phyloP scores from a whole-genome alignment of 1,140 invertebrate species.

The Aradophagus sp. region DNA sequence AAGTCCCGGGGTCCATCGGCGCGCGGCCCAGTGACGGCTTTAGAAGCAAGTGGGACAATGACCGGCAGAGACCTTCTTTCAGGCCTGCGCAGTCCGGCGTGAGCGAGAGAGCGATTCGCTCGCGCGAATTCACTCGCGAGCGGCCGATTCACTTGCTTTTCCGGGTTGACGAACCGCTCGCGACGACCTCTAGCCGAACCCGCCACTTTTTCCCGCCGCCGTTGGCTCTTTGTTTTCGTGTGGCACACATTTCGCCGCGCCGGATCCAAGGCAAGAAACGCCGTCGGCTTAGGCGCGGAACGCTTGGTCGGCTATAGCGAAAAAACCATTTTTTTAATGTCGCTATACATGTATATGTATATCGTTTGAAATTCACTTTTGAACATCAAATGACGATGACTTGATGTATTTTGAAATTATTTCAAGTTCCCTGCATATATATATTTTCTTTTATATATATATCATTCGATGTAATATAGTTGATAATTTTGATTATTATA shows the following conservation, averaged over 20 bases:
- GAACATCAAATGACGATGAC: too few relatives aligned
- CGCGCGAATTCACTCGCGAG: conserved; percentile 60
- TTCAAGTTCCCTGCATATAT: too few relatives aligned
- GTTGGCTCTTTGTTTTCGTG: conserved; percentile 11
- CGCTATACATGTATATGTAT: too few relatives aligned
- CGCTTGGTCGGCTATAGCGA: too few relatives aligned
- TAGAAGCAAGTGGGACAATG: conserved; percentile 72
- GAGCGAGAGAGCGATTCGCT: conserved; percentile 45
- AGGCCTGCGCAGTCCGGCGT: conserved; percentile 32
- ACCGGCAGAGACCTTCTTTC: conserved; percentile 75
- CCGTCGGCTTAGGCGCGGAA: too few relatives aligned
- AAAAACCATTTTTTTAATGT: too few relatives aligned
- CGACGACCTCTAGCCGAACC: conserved; percentile 54
- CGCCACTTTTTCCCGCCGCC: background rate
- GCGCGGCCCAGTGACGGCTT: conserved; percentile 31
- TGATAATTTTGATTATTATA: too few relatives aligned
- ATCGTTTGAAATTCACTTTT: too few relatives aligned
- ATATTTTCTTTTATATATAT: too few relatives aligned
- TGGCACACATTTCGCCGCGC: conserved; percentile 33
- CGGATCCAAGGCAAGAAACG: too few relatives aligned
- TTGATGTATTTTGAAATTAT: too few relatives aligned
- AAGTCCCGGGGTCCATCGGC: conserved; percentile 62
- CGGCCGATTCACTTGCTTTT: conserved; percentile 70
- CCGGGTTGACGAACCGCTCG: conserved; percentile 59
- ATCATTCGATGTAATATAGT: too few relatives aligned